Conservation (phyloP, 2,888 invertebrate species). For the Thereva unica region DNA sequence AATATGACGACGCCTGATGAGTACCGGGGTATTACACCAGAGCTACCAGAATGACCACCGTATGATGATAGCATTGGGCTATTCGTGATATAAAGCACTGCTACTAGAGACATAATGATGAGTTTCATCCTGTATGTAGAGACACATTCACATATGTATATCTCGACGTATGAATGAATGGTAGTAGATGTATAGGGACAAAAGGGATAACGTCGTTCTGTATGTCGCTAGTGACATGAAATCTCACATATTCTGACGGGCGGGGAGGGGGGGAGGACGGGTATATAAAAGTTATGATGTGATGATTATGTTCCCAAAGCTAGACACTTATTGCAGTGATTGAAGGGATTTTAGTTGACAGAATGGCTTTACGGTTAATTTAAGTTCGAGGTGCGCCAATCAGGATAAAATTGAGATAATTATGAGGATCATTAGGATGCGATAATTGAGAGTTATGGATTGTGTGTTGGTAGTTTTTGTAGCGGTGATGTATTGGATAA, state of each 20-base stretch:
- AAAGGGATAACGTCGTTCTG: too few species aligned
- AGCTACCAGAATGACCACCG: slow-evolving; percentile 5
- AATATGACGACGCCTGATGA: slow-evolving; percentile 15
- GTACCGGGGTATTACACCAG: background rate
- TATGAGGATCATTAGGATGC: too few species aligned
- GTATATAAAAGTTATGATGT: slow-evolving; percentile 25
- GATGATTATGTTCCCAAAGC: slow-evolving; percentile 5
- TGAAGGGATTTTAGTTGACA: slow-evolving; percentile 29
- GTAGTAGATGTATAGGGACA: too few species aligned
- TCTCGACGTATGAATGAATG: too few species aligned
- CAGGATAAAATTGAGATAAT: too few species aligned
- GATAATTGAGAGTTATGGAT: too few species aligned
- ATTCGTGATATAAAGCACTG: background rate
- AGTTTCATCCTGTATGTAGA: background rate
- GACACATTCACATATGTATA: background rate
- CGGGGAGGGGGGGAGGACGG: too few species aligned
- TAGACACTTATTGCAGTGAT: slow-evolving; percentile 27
- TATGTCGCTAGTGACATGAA: background rate
- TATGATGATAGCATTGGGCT: slow-evolving; percentile 12
- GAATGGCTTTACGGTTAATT: slow-evolving; percentile 23
- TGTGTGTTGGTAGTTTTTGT: too few species aligned
- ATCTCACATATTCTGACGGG: background rate
- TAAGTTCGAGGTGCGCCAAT: slow-evolving; percentile 11
- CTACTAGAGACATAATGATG: slow-evolving; percentile 7
- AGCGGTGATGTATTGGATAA: too few species aligned